These are phyloP conservation scores for Staurois parvus DNA, from an alignment of 2,797 vertebrate genomes.

Conservation along the genomic window DNA sequence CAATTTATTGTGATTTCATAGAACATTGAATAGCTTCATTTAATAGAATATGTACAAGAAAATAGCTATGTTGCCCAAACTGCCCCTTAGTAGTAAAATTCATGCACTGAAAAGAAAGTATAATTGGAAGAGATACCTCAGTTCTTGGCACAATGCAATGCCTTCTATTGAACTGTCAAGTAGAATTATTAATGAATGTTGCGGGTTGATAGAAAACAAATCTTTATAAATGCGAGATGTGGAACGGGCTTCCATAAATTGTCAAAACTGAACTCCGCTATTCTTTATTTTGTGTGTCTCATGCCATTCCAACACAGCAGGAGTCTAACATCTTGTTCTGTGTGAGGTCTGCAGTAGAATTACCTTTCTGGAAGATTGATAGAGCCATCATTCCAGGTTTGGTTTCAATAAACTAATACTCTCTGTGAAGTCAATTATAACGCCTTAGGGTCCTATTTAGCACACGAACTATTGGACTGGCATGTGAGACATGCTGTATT, in stretches of 20 bases:
- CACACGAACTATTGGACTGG: slow-evolving; percentile 48
- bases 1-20: slow-evolving; percentile 15
- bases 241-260: slow-evolving; percentile 93
- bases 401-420: slow-evolving; percentile 92
- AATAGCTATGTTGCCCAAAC: slow-evolving; percentile 34
- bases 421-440: slow-evolving; percentile 89
- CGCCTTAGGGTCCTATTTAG: slow-evolving; percentile 68
- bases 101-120: slow-evolving; percentile 32
- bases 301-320: slow-evolving; percentile 78
- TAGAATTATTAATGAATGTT: slow-evolving; percentile 56
- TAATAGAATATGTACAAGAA: slow-evolving; percentile 27
- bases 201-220: slow-evolving; percentile 48
- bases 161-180: slow-evolving; percentile 56
- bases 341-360: slow-evolving; percentile 97
- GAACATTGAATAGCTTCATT: slow-evolving; percentile 27
- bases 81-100: slow-evolving; percentile 39
- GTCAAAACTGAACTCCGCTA: slow-evolving; percentile 90
- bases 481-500: slow-evolving; percentile 16
- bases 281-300: slow-evolving; percentile 79
- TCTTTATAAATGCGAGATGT: slow-evolving; percentile 48
- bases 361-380: slow-evolving; percentile 92
- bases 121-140: slow-evolving; percentile 57
- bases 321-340: slow-evolving; percentile 90
- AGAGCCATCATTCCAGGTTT: slow-evolving; percentile 88
- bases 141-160: slow-evolving; percentile 52